These are phyloP conservation scores for Lepidocolaptes lacrymiger DNA, from an alignment of 2,797 vertebrate genomes.

Conservation along the genomic window DNA sequence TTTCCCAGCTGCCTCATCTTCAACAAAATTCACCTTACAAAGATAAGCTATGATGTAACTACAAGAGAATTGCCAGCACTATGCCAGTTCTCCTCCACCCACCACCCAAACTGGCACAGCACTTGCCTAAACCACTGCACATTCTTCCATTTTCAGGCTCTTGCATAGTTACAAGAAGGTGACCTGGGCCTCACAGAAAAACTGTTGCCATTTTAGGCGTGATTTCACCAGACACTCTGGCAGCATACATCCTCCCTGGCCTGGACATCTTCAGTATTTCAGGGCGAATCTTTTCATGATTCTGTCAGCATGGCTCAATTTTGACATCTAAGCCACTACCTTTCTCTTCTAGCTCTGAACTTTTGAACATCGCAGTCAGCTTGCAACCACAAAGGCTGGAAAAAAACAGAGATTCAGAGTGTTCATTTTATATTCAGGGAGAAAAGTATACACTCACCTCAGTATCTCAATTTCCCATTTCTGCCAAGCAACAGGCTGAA, in stretches of 20 bases:
- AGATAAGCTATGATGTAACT: neutral
- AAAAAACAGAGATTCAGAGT: neutral
- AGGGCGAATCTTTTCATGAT: neutral
- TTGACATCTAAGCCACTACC: neutral
- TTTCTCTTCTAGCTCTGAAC: neutral
- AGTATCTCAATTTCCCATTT: neutral
- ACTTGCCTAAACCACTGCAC: neutral
- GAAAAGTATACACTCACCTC: neutral
- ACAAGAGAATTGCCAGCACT: neutral
- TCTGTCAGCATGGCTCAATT: neutral
- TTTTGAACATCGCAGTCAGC: neutral
- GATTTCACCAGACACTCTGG: neutral
- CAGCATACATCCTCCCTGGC: neutral
- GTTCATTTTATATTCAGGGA: neutral
- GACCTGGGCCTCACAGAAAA: neutral
- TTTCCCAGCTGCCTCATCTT: neutral
- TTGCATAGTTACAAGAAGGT: neutral
- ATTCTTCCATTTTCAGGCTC: neutral
- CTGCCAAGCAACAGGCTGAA: slow-evolving; percentile 37
- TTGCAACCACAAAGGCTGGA: neutral
- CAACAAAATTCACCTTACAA: neutral
- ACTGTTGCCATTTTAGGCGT: neutral
- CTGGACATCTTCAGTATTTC: neutral
- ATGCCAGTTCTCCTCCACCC: neutral
- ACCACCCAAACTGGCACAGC: neutral